A percentile compares a stretch with the other conserved stretches of the same genome.
phyloP scores from a whole-genome alignment of 2,888 invertebrate species.

The Crocallis elinguaria region DNA sequence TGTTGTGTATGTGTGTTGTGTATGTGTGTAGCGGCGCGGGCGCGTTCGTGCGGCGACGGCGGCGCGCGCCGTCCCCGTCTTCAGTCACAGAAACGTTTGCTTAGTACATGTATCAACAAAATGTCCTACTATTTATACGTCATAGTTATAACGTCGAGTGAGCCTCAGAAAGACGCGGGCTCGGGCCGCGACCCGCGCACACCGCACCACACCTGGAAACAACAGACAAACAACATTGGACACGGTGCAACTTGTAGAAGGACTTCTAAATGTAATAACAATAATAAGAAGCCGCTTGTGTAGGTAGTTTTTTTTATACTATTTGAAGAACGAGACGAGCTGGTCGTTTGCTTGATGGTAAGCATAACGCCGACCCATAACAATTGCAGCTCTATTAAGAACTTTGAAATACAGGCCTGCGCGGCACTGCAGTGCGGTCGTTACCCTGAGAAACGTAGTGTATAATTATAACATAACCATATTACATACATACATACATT shows the following conservation, averaged over 20 bases:
- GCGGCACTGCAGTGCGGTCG: no score
- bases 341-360: no score
- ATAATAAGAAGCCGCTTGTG: no score
- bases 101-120: constrained; percentile 81
- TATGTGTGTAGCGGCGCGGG: constrained; percentile 55
- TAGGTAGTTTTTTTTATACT: no score
- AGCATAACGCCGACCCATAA: no score
- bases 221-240: not conserved
- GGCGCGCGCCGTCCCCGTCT: constrained; percentile 50
- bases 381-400: no score
- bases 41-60: constrained; percentile 50
- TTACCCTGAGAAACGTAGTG: no score
- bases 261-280: no score
- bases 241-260: not conserved
- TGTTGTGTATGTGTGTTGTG: constrained; percentile 36
- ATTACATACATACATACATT: no score
- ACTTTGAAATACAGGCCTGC: no score
- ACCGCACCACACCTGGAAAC: constrained; percentile 62
- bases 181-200: constrained; percentile 60
- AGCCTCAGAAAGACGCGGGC: constrained; percentile 30
- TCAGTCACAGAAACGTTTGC: constrained; percentile 77
- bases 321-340: no score
- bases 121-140: constrained; percentile 71
- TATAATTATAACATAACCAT: no score
- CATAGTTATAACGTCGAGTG: constrained; percentile 56